Base-by-base conservation (phyloP, 2,888 invertebrate genomes). In the Euplagia quadripunctaria region DNA sequence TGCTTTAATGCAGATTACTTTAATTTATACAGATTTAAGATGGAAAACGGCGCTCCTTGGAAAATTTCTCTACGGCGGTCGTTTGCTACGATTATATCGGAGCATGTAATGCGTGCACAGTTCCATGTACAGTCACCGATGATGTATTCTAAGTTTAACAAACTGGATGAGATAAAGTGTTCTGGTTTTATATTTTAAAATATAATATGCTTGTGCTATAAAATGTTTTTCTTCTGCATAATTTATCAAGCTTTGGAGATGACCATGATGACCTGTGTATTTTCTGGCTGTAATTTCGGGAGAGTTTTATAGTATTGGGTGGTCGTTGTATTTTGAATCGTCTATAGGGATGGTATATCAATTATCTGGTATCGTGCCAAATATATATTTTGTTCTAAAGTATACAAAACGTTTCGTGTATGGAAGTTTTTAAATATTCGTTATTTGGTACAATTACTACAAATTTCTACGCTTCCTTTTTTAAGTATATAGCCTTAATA, bases 81-180 rank as follows among this genome's bases (percentile, higher is more conserved):
- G 92, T 92, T 93, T 91, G 88, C 89, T 79, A 85, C 90, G 90
- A 91, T 91, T 91, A 91, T 88, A 91, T 91, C 90, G 89, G 86
- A 85, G 85, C 92, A 82, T 90, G 91, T 91, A 91, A 91, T 91
- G 93, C 91, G 91, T 92, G 89, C 86, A 86, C 88, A 88, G 89
- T 90, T 81, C 88, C 89, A 88, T 87, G 91, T 89, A 87, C 82
- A 83, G 84, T 79, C 85, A 71, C 70, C 75, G 76, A 80, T 84
- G 80, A 88, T 85, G 80, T 85, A 86, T 78, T 73, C 77, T 78
- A 72, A 86, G 80, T 81, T 70, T 72, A 82, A 79, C 17, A 64
- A 81, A 70, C 83, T 86, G 64, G 83, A 87, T 79, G 78, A 31
- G 80, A 70, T 74, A 83, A 6, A 16, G 17, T 41, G 14, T 61